Evolutionary conservation across 2,888 invertebrate species (phyloP).

Genomic region (Epinotia demarniana): DNA sequence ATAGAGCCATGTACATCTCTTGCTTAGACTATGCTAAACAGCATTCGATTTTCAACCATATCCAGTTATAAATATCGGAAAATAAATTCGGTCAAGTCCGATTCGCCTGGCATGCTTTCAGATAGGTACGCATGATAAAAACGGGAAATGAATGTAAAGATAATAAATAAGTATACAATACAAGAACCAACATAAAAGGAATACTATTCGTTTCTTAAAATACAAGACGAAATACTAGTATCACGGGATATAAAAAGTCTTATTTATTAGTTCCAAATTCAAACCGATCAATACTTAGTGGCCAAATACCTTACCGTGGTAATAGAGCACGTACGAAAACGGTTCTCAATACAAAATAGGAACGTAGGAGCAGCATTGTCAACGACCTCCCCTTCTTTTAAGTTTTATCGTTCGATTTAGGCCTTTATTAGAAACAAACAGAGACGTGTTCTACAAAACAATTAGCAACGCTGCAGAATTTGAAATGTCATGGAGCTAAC

Average conservation of each 20-base stretch:
- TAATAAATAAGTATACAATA: neutral
- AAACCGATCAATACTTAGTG: neutral
- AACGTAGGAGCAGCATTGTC: neutral
- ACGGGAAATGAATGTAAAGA: neutral
- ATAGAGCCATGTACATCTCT: neutral
- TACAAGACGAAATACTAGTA: neutral
- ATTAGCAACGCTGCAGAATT: neutral
- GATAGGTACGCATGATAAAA: neutral
- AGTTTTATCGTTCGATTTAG: neutral
- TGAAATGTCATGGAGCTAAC: slow-evolving; percentile 2
- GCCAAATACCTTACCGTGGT: slow-evolving; percentile 7
- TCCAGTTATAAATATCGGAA: neutral
- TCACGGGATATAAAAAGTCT: neutral
- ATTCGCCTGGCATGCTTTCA: neutral
- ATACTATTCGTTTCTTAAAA: neutral
- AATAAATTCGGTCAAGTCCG: neutral
- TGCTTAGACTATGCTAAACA: neutral
- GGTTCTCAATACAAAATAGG: slow-evolving; percentile 1
- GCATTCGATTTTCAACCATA: neutral
- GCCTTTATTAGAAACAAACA: neutral
- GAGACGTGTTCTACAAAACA: neutral
- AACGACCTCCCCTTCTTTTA: slow-evolving; percentile 6
- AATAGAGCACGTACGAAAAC: slow-evolving; percentile 20
- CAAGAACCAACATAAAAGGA: neutral
- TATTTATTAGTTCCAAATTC: neutral